Conservation (phyloP, 2,113 vertebrate genomes). For the Dinomys branickii region DNA sequence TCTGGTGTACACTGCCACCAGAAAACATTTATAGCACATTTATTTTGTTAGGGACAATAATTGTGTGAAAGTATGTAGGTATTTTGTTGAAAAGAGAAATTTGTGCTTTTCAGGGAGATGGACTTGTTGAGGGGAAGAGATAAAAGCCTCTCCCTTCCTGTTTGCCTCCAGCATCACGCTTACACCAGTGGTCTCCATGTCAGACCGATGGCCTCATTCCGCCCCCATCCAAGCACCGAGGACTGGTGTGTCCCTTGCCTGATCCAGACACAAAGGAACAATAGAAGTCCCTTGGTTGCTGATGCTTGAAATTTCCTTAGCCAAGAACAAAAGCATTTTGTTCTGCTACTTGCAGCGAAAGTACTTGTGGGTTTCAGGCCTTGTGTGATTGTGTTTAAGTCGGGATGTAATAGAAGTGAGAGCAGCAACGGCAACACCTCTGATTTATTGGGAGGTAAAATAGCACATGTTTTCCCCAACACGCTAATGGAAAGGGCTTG, state of each 20-base stretch:
- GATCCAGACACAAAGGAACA: neutral
- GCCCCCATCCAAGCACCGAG: neutral
- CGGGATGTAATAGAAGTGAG: neutral
- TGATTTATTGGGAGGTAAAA: neutral
- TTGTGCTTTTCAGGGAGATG: neutral
- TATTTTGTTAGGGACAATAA: neutral
- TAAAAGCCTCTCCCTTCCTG: neutral
- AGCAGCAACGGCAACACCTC: neutral
- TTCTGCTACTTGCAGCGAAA: neutral
- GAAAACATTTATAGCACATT: neutral
- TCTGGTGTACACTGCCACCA: neutral
- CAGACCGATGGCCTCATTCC: fast-evolving
- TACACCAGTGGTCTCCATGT: neutral
- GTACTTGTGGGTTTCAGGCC: neutral
- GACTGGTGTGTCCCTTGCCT: neutral
- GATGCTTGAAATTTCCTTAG: slow-evolving; percentile 10
- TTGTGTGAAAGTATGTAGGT: neutral
- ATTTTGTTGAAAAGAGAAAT: neutral
- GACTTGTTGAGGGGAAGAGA: neutral
- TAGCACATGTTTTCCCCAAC: fast-evolving
- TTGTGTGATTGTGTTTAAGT: neutral
- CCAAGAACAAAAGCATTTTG: slow-evolving; percentile 5
- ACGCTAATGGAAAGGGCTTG: fast-evolving
- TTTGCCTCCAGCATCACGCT: neutral
- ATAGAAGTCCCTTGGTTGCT: neutral